phyloP scores from a whole-genome alignment of 2,888 invertebrate species.

The Catocala fraxini region DNA sequence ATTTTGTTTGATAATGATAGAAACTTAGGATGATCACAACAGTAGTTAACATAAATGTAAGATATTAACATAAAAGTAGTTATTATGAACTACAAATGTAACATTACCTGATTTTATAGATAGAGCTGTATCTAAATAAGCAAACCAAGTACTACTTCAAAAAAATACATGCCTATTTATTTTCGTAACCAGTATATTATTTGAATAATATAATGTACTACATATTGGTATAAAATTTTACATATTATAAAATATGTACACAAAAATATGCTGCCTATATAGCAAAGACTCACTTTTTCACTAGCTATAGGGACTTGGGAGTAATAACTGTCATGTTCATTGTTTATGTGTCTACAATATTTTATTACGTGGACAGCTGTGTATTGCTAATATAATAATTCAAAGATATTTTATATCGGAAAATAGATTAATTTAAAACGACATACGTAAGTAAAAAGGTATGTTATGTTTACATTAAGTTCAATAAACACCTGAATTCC shows the following conservation, averaged over 20 bases:
- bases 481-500: neutral
- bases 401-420: constrained; percentile 5
- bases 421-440: constrained; percentile 5
- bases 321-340: neutral
- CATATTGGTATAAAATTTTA: constrained; percentile 4
- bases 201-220: neutral
- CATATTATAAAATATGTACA: constrained; percentile 13
- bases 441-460: neutral
- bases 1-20: constrained; percentile 24
- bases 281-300: neutral
- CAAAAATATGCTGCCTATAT: constrained; percentile 5
- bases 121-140: no score
- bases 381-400: neutral
- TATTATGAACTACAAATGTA: neutral
- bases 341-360: neutral
- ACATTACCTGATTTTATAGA: no score
- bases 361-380: neutral
- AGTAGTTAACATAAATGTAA: constrained; percentile 9
- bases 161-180: neutral
- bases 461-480: neutral
- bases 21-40: constrained; percentile 37
- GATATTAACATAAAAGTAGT: neutral
- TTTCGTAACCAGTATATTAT: no score
- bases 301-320: neutral
- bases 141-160: neutral